Evolutionary conservation across 2,888 invertebrate genomes (phyloP), one percentile per base, ranked within the genome.

Genomic region (Euzophera pinguis): DNA sequence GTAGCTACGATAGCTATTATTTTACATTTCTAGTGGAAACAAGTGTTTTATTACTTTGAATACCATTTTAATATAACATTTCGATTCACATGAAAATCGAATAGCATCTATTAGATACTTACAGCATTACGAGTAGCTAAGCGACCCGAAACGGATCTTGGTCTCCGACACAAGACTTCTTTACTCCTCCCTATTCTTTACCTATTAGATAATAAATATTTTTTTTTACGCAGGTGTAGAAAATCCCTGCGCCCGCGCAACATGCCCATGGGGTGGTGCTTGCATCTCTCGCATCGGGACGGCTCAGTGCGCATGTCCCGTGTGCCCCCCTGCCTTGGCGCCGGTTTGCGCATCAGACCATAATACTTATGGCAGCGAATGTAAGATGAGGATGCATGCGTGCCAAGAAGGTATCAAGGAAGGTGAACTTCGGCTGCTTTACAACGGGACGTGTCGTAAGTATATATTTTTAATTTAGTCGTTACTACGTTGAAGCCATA

Each of bases 291-390:
- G 92, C 49, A 90, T 91, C 14, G 93, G 94, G 0, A 81, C 91
- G 10, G 92, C 94, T 0, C 89, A 91, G 41, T 95, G 95, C 77
- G 92, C 92, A 13, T 95, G 95, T 69, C 93, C 94, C 0, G 87
- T 91, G 0, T 97, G 97, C 75, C 94, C 95, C 61, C 94, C 94
- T 54, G 92, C 93, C 32, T 93, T 95, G 50, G 94, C 95, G 41
- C 93, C 96, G 29, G 85, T 95, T 34, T 95, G 95, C 68, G 95
- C 94, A 12, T 93, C 94, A 53, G 95, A 95, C 72, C 94, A 94
- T 60, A 94, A 94, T 81, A 95, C 95, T 0, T 96, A 96, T 71
- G 92, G 95, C 53, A 96, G 95, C 74, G 95, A 96, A 71, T 97
- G 97, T 78, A 93, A 94, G 67, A 92, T 97, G 81, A 91, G 94